Evolutionary conservation across 2,113 vertebrate genomes (phyloP), one percentile per base, ranked within the genome.

Genomic region (Xiphophorus maculatus): DNA sequence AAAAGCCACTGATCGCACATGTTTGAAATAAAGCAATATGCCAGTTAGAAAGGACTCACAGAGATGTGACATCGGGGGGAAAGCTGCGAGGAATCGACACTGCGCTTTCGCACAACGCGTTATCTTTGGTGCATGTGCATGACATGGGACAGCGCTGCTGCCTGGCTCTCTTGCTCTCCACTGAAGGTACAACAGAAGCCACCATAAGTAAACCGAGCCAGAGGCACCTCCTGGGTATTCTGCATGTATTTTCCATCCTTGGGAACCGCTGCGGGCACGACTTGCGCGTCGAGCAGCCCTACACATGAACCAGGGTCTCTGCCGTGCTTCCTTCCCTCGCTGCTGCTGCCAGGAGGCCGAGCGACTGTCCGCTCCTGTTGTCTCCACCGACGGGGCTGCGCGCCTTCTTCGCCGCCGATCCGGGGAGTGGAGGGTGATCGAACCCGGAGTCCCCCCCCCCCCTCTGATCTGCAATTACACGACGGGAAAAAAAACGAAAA

Each of bases 81-180:
- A 99, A 97, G 94, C 95, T 96, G 95, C 96, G 97, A 71, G 97
- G 97, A 93, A 98, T 97, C 83, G 95, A 91, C 86, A 93, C 96
- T 87, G 97, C 95, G 93, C 97, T 97, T 83, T 98, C 97, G 93
- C 98, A 99, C 93, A 99, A 87, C 91, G 97, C 98, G 93, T 97
- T 99, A 95, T 99, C 98, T 97, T 98, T 99, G 95, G 96, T 98
- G 94, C 98, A 99, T 83, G 96, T 97, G 92, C 98, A 99, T 86
- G 94, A 96, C 62, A 93, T 84, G 90, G 97, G 98, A 89, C 98
- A 99, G 92, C 96, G 95, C 84, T 95, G 94, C 94, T 95, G 95
- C 90, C 94, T 95, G 85, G 95, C 91, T 94, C 94, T 96, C 94
- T 94, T 97, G 92, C 95, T 94, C 88, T 95, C 95, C 92, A 91